A percentile compares a stretch with the other conserved stretches of the same genome.
Conservation (phyloP, 2,113 vertebrate genomes). For the Felis chaus region DNA sequence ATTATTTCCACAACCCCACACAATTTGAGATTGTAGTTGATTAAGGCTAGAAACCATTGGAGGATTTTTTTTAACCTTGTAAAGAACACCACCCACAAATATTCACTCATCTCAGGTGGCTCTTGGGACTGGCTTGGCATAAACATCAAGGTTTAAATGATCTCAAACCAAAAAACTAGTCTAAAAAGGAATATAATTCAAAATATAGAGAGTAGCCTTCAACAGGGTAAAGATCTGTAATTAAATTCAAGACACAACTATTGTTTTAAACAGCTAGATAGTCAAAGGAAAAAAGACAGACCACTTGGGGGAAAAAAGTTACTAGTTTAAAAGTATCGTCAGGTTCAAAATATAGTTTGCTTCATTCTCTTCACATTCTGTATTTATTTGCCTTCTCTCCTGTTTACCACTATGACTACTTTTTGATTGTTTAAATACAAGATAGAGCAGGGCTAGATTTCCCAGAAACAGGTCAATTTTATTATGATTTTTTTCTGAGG, state of each 20-base stretch:
- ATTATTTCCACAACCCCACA: not conserved
- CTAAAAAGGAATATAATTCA: not conserved
- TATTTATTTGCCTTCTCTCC: not conserved
- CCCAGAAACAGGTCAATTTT: not conserved
- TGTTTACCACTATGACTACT: conserved; percentile 7
- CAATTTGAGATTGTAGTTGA: not conserved
- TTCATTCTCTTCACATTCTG: not conserved
- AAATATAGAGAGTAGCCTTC: not conserved
- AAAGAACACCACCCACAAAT: not conserved
- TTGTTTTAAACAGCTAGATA: not conserved
- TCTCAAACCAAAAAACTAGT: not conserved
- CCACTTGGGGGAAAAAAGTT: not conserved
- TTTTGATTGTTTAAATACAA: not conserved
- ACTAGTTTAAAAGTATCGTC: not conserved
- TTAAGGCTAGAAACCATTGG: not conserved
- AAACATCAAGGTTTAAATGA: not conserved
- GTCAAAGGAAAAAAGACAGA: not conserved
- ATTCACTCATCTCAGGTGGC: not conserved
- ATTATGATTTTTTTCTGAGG: conserved; percentile 1
- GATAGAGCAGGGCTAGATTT: not conserved
- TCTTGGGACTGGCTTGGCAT: not conserved
- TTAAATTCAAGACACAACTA: conserved; percentile 3
- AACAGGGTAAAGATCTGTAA: not conserved
- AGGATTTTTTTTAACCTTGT: not conserved
- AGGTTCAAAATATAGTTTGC: not conserved